Evolutionary conservation across 2,113 vertebrate genomes (phyloP).

Genomic region (Edolisoma coerulescens): DNA sequence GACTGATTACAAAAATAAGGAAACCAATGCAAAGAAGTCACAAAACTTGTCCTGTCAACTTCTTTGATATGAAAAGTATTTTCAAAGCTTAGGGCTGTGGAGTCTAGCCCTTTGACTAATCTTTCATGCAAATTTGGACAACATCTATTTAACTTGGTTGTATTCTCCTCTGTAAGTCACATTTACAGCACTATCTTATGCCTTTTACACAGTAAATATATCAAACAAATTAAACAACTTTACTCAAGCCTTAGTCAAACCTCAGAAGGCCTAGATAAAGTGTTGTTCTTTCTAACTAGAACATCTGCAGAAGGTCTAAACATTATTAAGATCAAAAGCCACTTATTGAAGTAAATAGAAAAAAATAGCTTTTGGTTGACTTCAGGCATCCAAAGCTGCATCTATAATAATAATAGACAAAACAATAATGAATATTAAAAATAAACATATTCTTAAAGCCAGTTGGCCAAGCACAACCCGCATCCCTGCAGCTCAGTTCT

Average conservation of each 20-base stretch:
- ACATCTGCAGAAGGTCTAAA: background rate
- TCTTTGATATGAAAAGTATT: background rate
- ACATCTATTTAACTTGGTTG: background rate
- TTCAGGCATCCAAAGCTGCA: background rate
- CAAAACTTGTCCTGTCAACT: background rate
- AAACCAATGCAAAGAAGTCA: background rate
- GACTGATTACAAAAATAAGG: background rate
- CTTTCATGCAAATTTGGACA: background rate
- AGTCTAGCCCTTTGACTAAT: background rate
- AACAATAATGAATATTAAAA: background rate
- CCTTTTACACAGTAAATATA: background rate
- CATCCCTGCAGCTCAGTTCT: background rate
- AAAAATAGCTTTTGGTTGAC: background rate
- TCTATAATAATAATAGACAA: background rate
- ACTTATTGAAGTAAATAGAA: background rate
- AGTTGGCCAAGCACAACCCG: background rate
- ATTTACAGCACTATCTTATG: background rate
- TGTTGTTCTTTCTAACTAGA: background rate
- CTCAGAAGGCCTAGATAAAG: background rate
- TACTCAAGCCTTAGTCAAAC: background rate
- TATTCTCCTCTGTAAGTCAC: background rate
- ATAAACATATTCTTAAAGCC: background rate
- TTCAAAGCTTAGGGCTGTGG: background rate
- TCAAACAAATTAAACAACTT: background rate
- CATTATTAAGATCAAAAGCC: background rate